Evolutionary conservation across 2,888 invertebrate genomes (phyloP), one percentile per base, ranked within the genome.

Genomic region (Hirtodrosophila cameraria): DNA sequence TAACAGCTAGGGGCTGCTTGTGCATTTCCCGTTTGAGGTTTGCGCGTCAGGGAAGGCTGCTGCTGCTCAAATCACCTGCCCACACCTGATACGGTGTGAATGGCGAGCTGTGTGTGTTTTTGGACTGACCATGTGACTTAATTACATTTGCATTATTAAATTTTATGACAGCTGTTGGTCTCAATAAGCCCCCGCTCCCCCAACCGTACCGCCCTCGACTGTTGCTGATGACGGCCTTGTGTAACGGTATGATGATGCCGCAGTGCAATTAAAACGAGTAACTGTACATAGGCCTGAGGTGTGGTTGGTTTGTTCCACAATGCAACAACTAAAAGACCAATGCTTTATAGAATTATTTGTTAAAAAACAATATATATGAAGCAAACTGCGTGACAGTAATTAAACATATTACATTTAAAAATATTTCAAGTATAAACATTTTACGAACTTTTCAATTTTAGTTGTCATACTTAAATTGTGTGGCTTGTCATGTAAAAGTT

Each of bases 131-230:
- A 77, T 75, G 75, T 71, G 75, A 82, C 75, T 85, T 86, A 88
- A 88, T 88, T 87, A 86, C 88, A 88, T 88, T 87, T 88, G 78
- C 87, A 88, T 88, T 88, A 88, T 88, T 88, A 87, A 88, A 88
- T 87, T 88, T 88, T 88, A 88, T 85, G 85, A 79, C 87, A 82
- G 73, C 69, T 73, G 66, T 62, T 82, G 71, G 63, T 59, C 66
- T 61, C 78, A 72, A 69, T 62, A 75, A 60, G 5, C 18, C 16
- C 50, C 57, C 28, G 23, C 42, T 13, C 57, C 28, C 25, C 2
- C 11, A 4, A 2, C 5, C 7, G n/a, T 15, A 43, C 13, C 18
- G 23, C 15, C 27, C 11, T 27, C 27, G 4, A 11, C 11, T 3
- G 27, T 35, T 25, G 9, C n/a, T 25, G 7, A 12, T 49, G 36